Base-by-base conservation (phyloP, 2,113 vertebrate species). In the Mellivora capensis region DNA sequence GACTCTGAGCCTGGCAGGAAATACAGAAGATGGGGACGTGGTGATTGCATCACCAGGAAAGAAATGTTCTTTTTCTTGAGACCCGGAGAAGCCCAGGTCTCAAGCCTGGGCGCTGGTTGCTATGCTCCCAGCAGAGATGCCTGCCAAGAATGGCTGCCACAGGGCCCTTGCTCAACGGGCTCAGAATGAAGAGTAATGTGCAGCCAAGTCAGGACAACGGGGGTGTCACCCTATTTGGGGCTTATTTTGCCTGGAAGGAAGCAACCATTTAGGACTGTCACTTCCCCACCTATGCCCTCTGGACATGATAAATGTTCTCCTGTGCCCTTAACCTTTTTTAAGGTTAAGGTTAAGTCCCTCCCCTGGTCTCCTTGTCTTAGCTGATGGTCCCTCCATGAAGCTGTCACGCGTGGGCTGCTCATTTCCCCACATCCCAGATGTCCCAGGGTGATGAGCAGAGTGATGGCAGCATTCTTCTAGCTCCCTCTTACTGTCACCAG, bases 1-100 rank as follows among this genome's bases (percentile, higher is more conserved):
- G 97, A 93, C 99, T 99, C 98, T 99, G 99, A 7, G 99, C 99
- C 99, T 99, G 98, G 64, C 4, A 87, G 76, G 86, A 92, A 94
- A 95, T 4, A 94, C 3, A 96, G 80, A 96, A 96, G 64, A 72
- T 77, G 72, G n/a, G 44, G 44, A 76, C 37, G 62, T 49, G 3
- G 49, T 34, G 25, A 90, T n/a, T 67, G 71, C 47, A 47, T 62
- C 8, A 67, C 29, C 2, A 34, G 57, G 67, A 96, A 76, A 83
- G 69, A 90, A 87, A 79, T 62, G 59, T 71, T 62, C 31, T 54
- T n/a, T n/a, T n/a, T n/a, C n/a, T n/a, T n/a, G n/a, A n/a, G n/a
- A n/a, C n/a, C n/a, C 42, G 88, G 59, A 87, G 57, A 21, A 89
- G 67, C 18, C 39, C 79, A 37, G 23, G 59, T 87, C 23, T 90